A percentile compares a stretch with the other conserved stretches of the same genome.
Conservation (phyloP, 2,113 vertebrate genomes). For the Helogale parvula region DNA sequence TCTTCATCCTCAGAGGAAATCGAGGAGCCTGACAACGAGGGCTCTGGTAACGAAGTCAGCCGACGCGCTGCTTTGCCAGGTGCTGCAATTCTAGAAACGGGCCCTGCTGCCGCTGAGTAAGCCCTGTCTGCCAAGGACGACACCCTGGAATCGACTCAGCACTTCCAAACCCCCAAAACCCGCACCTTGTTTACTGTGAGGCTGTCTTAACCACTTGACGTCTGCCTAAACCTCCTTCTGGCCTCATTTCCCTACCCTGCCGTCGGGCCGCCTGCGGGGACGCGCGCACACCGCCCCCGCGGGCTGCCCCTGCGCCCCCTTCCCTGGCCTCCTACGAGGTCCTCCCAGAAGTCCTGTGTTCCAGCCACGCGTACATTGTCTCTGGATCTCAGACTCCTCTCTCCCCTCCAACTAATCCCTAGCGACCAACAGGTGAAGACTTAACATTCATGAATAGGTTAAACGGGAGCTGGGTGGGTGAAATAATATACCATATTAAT, state of each 20-base stretch:
- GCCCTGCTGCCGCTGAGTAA: background rate
- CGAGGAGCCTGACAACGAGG: background rate
- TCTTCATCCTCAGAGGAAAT: background rate
- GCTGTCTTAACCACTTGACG: background rate
- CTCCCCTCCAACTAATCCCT: background rate
- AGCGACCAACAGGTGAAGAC: background rate
- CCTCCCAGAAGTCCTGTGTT: background rate
- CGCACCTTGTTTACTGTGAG: background rate
- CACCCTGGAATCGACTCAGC: background rate
- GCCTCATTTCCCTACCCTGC: background rate
- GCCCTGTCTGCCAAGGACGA: background rate
- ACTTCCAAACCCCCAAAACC: background rate
- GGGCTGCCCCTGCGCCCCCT: background rate
- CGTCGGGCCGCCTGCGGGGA: background rate
- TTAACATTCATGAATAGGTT: background rate
- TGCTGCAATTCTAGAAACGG: background rate
- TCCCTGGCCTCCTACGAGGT: background rate
- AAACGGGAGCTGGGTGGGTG: background rate
- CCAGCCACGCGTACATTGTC: background rate
- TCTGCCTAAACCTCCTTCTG: background rate
- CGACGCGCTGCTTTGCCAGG: no score
- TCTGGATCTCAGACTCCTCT: background rate
- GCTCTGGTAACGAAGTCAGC: no score
- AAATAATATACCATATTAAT: background rate
- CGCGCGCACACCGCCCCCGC: rapidly evolving